Base-by-base conservation (phyloP, 2,113 vertebrate species). In the Puntigrus tetrazona region DNA sequence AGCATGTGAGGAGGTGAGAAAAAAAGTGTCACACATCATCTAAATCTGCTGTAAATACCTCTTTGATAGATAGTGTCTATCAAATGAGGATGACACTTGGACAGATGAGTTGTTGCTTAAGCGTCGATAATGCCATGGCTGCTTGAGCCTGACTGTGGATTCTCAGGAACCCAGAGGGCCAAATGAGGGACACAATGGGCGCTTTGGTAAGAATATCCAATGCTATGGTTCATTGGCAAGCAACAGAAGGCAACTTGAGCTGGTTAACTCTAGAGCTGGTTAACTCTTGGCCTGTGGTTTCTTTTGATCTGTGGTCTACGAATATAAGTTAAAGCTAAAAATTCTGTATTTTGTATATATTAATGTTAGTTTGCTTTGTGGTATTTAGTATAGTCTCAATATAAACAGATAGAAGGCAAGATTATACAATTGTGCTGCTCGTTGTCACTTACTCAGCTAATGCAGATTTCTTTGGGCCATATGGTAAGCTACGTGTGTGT, bases 151-250 rank as follows among this genome's bases (percentile, higher is more conserved):
- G 57, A 50, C 43, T 36, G 27, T 75, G 52, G 45, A 75, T 55
- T 50, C 47, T 34, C 29, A 85, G 63, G 55, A 59, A 50, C 69
- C 52, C 29, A 82, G 73, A 78, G 80, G 52, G 50, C 41, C 65
- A 61, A 77, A 22, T 67, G 10, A 84, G 57, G 76, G 78, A 82
- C 43, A 27, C 67, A 29, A 45, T 80, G 45, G 69, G 29, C 69
- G 81, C 41, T 20, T 84, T 20, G 84, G 87, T 88, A 88, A 88
- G 87, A 80, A 65, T 47, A 80, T 73, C 11, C 61, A 83, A 69
- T 50, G 16, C 83, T 76, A 29, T 67, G 36, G 43, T 74, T 70
- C 57, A 78, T 10, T 59, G 55, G n/a, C 27, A 7, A 29, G 5
- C 18, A 55, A n/a, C 50, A 67, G 55, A 74, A 25, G 22, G 14